Evolutionary conservation across 1,140 invertebrate genomes (phyloP), one percentile per base, ranked within the genome.

Genomic region (Steinernema khuongi): DNA sequence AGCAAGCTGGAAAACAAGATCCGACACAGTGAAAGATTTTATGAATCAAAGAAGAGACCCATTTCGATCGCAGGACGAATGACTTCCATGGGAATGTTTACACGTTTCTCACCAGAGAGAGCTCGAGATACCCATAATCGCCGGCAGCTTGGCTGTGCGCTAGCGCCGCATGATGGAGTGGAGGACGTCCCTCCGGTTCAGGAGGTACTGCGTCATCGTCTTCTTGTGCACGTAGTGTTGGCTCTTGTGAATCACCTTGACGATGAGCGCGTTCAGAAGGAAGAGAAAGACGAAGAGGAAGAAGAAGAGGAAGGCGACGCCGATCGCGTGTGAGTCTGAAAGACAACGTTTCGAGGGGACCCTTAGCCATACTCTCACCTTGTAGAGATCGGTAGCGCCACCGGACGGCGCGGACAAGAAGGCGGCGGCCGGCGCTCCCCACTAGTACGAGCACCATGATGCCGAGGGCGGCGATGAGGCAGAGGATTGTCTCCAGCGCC

Each of bases 271-370:
- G 50, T 60, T 60, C 11, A 60, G 50, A 2, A 60, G 11, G 50
- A 60, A 60, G 50, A 60, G 50, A 22, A 60, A 60, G 50, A 60
- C 26, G 50, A 60, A 60, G 50, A 60, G 11, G 50, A 60, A 60
- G 50, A 60, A 60, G 50, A 60, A 60, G 7, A 60, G 50, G 50
- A 60, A 60, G 11, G 50, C 50, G 50, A 60, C 50, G 11, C 50
- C 50, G 50, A 60, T 60, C 7, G 50, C 50, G 50, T 60, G 50
- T 4, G 50, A 60, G 22, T 60, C 50, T 60, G 19, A 26, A 60
- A 7, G 22, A 22, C 11, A n/a, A n/a, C n/a, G n/a, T n/a, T n/a
- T n/a, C n/a, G 36, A 41, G 7, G 36, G 7, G 36, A 41, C 36
- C n/a, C n/a, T 41, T 41, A n/a, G 7, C n/a, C 36, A 11, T 41